phyloP scores from a whole-genome alignment of 2,113 vertebrate species.

The Phyllopteryx taeniolatus region DNA sequence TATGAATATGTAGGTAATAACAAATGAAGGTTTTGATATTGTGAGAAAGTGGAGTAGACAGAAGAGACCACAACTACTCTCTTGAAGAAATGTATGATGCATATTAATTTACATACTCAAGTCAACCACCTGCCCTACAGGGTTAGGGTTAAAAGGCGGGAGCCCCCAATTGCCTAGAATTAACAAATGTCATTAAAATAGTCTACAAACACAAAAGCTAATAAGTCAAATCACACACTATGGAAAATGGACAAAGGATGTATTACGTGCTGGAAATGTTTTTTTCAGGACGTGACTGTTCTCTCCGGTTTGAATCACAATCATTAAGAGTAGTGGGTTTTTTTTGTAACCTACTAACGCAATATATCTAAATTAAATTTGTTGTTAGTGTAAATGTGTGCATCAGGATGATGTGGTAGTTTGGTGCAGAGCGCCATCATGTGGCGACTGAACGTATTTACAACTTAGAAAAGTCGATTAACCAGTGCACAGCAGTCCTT shows the following conservation, averaged over 20 bases:
- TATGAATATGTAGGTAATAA: neutral
- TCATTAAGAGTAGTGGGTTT: no score
- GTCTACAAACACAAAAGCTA: neutral
- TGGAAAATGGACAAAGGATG: neutral
- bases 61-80: neutral
- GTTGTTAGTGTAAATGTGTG: neutral
- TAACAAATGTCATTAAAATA: neutral
- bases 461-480: neutral
- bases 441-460: constrained; percentile 34
- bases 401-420: neutral
- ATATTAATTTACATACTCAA: neutral
- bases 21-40: neutral
- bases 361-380: neutral
- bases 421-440: constrained; percentile 59
- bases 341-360: neutral
- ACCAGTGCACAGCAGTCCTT: neutral
- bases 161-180: no score
- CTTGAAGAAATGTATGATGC: neutral
- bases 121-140: no score
- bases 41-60: no score
- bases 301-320: neutral
- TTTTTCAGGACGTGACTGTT: neutral
- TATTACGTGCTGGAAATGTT: neutral
- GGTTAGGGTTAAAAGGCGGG: no score
- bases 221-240: neutral